Conservation (phyloP, 1,140 invertebrate species). For the Musca vetustissima region DNA sequence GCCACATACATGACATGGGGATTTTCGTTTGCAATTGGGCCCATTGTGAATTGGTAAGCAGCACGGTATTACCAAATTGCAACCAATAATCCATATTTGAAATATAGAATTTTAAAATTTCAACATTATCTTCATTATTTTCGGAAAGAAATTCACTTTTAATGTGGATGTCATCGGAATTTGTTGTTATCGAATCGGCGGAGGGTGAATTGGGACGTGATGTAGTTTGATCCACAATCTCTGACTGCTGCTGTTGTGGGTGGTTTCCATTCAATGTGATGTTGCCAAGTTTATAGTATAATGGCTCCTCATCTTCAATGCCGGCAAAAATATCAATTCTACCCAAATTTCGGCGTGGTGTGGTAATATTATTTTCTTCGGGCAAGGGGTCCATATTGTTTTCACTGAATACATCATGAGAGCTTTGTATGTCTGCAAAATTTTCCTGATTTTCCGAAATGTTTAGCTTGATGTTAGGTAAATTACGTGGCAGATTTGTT, state of each 20-base stretch:
- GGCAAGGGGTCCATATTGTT: slow-evolving; percentile 30
- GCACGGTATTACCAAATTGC: slow-evolving; percentile 33
- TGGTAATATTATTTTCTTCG: not conserved
- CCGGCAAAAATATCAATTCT: slow-evolving; percentile 30
- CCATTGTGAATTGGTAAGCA: slow-evolving; percentile 34
- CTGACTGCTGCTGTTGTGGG: not conserved
- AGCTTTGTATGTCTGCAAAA: not conserved
- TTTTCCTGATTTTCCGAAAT: too few relatives aligned
- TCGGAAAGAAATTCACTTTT: not conserved
- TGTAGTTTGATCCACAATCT: not conserved
- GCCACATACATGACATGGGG: slow-evolving; percentile 59
- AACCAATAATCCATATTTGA: slow-evolving; percentile 54
- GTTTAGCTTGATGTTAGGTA: too few relatives aligned
- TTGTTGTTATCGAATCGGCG: not conserved
- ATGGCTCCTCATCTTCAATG: slow-evolving; percentile 27
- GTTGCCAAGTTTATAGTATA: slow-evolving; percentile 25
- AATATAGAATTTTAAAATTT: slow-evolving; percentile 26
- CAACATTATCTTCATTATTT: not conserved
- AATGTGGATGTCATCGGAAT: not conserved
- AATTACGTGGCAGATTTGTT: too few relatives aligned
- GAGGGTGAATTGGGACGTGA: not conserved
- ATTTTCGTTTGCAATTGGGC: slow-evolving; percentile 54
- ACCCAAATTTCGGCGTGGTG: slow-evolving; percentile 27
- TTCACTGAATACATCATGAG: slow-evolving; percentile 27
- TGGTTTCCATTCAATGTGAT: too few relatives aligned